Evolutionary conservation across 1,140 invertebrate genomes (phyloP).

Genomic region (Anthonomus grandis): DNA sequence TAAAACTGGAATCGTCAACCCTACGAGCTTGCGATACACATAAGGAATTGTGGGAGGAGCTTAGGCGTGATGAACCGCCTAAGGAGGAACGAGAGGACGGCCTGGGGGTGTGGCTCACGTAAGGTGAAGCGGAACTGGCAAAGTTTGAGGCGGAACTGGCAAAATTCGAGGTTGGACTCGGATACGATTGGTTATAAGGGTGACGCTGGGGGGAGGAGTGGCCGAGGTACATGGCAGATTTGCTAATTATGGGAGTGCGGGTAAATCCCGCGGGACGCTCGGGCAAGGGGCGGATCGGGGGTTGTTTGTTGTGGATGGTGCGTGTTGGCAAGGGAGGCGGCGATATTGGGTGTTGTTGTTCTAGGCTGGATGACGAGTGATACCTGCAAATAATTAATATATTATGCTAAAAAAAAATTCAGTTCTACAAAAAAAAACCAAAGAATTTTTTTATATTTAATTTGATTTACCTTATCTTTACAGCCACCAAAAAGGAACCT

Average conservation of each 20-base stretch:
- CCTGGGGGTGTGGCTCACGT: slow-evolving; percentile 48
- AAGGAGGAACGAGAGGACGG: slow-evolving; percentile 70
- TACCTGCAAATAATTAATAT: neutral
- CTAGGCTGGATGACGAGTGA: neutral
- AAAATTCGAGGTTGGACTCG: slow-evolving; percentile 15
- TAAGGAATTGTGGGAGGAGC: slow-evolving; percentile 77
- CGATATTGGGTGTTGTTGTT: slow-evolving; percentile 5
- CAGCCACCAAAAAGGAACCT: neutral
- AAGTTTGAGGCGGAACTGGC: slow-evolving; percentile 22
- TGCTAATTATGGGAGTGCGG: neutral
- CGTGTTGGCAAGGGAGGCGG: slow-evolving; percentile 23
- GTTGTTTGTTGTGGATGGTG: slow-evolving; percentile 32
- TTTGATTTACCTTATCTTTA: neutral
- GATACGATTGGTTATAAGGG: slow-evolving; percentile 2
- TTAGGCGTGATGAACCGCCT: slow-evolving; percentile 65
- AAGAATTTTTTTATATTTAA: neutral
- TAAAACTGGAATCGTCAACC: slow-evolving; percentile 78
- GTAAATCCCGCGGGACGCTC: slow-evolving; percentile 14
- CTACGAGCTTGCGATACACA: slow-evolving; percentile 65
- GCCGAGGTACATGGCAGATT: slow-evolving; percentile 6
- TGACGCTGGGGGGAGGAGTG: slow-evolving; percentile 4
- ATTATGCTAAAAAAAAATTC: neutral
- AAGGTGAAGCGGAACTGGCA: slow-evolving; percentile 17
- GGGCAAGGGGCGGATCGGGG: slow-evolving; percentile 11
- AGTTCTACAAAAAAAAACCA: neutral